Base-by-base conservation (phyloP, 1,140 invertebrate species). In the Trichomalopsis sarcophagae region DNA sequence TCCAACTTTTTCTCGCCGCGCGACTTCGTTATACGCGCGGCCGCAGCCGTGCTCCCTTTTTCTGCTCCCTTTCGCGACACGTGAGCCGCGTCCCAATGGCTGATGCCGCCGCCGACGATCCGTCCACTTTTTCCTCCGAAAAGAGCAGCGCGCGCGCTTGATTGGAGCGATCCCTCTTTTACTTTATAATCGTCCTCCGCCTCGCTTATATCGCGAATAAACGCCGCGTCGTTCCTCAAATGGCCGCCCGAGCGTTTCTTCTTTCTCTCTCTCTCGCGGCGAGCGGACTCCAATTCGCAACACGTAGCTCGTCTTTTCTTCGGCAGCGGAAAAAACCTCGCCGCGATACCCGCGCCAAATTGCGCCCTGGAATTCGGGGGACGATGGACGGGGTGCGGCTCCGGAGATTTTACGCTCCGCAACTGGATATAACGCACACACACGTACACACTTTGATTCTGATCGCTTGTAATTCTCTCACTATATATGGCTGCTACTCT, bases 1-100 rank as follows among this genome's bases (percentile, higher is more conserved):
- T 91, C 87, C 90, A 91, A 92, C 92, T 93, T 93, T 93, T 93
- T 93, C 92, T 93, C 92, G 88, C 91, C 89, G 88, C 85, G 87
- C 88, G 78, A 75, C 75, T 89, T 91, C 87, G 89, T 92, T 91
- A 90, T 90, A 89, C 86, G 33, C 33, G 23, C 33, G 23, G 85
- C 86, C 87, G 83, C 85, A 87, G 84, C 85, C 87, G 84, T 84
- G n/a, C 21, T 23, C 82, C 90, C 90, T 92, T 91, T 92, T 92
- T 92, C 89, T 90, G 83, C 87, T 87, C 87, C 81, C 84, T 81
- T 86, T 85, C 75, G 66, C 74, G 82, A 86, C 88, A 87, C 85
- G 88, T 89, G 91, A 92, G 88, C 90, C 89, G 87, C 88, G 87
- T 91, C 90, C 86, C 91, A 89, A 90, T 90, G 91, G 89, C 79